Evolutionary conservation across 2,888 invertebrate genomes (phyloP), one percentile per base, ranked within the genome.

Genomic region (Cryptops parisi): DNA sequence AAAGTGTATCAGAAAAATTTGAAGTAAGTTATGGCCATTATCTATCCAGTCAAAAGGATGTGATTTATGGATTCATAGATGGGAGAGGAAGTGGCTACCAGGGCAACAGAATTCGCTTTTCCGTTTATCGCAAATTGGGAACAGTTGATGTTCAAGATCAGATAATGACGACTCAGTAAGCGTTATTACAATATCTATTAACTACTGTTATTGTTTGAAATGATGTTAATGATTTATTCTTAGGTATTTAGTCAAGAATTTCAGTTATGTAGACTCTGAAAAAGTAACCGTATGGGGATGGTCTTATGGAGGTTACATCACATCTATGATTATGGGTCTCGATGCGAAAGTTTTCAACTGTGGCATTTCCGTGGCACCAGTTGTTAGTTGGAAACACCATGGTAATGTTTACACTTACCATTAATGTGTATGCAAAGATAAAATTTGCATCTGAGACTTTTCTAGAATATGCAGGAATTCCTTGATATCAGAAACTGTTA

Each of bases 221-320:
- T 46, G 22, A 27, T 24, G 45, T 33, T 17, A 22, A 46, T 46
- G 25, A 23, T 38, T 46, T 40, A 33, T 22, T 53, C 69, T 52
- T 62, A 85, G 86, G 63, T 86, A 88, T 67, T 76, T 94, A 40
- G 76, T 85, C 3, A 86, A 90, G 63, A 85, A 84, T 9, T 74
- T 90, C 2, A 85, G 86, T 66, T 94, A 89, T 65, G 84, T 96
- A 47, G 91, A 94, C 68, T 78, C 82, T 50, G 78, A 83, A 4
- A 78, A 88, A 17, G 86, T 91, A 57, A 93, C 90, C 0, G 86
- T 97, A 57, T 93, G 90, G 88, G 97, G 97, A 2, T 88, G 90
- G 80, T 87, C 90, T 54, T 97, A 96, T 65, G 97, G 97, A 0
- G 97, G 94, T 2, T 97, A 90, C 68, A 80, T 91, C 0, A 84